Evolutionary conservation across 2,797 vertebrate species (phyloP).

Genomic region (Denticeps clupeoides): DNA sequence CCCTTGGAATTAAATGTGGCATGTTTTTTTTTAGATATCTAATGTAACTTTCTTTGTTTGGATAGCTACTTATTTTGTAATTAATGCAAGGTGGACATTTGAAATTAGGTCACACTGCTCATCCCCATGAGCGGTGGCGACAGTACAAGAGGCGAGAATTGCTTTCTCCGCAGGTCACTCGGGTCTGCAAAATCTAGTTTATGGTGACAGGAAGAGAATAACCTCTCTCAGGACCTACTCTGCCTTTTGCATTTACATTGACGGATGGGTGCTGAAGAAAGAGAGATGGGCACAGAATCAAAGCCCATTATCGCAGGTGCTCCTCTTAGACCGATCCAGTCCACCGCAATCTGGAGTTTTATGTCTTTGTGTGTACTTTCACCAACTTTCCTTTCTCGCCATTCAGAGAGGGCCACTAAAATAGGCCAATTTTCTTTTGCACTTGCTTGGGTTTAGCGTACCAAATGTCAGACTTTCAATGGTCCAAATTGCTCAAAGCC

Average conservation of each 20-base stretch:
- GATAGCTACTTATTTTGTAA: conserved; percentile 3
- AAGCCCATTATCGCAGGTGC: conserved; percentile 41
- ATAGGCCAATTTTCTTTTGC: too few species aligned
- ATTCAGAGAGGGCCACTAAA: too few species aligned
- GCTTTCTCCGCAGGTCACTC: conserved; percentile 21
- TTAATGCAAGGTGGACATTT: conserved; percentile 6
- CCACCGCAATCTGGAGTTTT: conserved; percentile 41
- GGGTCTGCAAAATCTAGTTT: conserved; percentile 25
- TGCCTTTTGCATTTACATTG: conserved; percentile 34
- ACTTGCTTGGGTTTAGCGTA: too few species aligned
- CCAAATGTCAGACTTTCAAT: too few species aligned
- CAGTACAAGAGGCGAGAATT: conserved; percentile 13
- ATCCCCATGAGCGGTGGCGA: not conserved
- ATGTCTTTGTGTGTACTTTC: conserved; percentile 22
- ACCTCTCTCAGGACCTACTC: conserved; percentile 23
- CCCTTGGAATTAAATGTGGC: not conserved
- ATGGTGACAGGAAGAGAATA: conserved; percentile 23
- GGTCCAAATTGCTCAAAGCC: too few species aligned
- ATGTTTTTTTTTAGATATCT: not conserved
- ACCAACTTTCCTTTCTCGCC: not conserved
- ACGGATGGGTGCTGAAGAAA: conserved; percentile 40
- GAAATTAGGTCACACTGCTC: conserved; percentile 7
- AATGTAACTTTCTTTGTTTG: not conserved
- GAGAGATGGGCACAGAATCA: conserved; percentile 37
- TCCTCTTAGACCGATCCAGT: conserved; percentile 32